These are phyloP conservation scores for Apis laboriosa DNA, from an alignment of 1,140 invertebrate genomes.

Conservation along the genomic window DNA sequence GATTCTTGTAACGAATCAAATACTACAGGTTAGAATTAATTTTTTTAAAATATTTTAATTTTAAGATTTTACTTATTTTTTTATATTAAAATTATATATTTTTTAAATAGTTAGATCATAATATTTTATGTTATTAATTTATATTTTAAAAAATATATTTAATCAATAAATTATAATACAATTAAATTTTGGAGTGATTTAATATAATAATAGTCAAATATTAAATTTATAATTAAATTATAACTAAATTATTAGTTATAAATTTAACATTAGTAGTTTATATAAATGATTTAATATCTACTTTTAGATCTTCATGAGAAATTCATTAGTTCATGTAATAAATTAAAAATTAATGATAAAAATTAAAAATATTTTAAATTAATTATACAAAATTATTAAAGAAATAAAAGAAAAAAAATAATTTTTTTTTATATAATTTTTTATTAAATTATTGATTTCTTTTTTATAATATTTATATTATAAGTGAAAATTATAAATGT, in stretches of 20 bases:
- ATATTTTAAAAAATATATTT: neutral
- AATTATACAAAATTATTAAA: too few species aligned
- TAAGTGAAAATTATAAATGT: neutral
- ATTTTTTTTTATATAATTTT: neutral
- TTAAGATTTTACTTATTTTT: neutral
- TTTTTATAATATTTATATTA: neutral
- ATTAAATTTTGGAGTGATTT: neutral
- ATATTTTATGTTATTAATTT: neutral
- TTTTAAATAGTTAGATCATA: neutral
- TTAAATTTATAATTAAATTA: neutral
- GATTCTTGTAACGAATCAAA: slow-evolving; percentile 84
- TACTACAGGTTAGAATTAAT: slow-evolving; percentile 62
- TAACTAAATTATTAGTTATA: neutral
- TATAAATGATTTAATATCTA: too few species aligned
- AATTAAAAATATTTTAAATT: neutral
- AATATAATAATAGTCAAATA: neutral
- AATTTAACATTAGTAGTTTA: too few species aligned
- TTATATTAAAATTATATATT: neutral
- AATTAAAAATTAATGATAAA: neutral
- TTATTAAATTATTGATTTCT: neutral
- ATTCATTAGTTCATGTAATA: neutral
- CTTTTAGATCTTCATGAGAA: neutral
- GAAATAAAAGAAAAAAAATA: too few species aligned
- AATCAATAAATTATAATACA: neutral
- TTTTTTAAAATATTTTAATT: neutral